phyloP scores from a whole-genome alignment of 2,888 invertebrate genomes.

The Autographa pulchrina region DNA sequence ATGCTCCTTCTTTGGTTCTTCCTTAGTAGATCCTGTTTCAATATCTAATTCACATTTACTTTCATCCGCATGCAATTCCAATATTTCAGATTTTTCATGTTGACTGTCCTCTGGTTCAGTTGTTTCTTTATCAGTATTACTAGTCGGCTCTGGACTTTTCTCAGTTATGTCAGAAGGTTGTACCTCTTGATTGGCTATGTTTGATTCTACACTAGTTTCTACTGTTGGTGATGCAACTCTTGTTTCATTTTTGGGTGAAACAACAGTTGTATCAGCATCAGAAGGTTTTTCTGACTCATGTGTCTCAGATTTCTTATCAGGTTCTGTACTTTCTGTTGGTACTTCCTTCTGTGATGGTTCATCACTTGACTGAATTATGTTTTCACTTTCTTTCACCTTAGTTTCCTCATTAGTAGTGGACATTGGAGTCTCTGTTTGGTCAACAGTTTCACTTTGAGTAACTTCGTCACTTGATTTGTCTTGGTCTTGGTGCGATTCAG shows the following conservation, averaged over 20 bases:
- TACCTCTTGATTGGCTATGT: conserved; percentile 39
- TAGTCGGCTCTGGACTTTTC: conserved; percentile 58
- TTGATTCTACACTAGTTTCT: conserved; percentile 37
- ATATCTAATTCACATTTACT: conserved; percentile 76
- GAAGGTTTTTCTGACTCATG: conserved; percentile 57
- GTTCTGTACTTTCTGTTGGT: neutral
- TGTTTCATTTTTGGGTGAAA: conserved; percentile 74
- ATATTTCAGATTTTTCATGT: conserved; percentile 79
- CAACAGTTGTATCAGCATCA: conserved; percentile 76
- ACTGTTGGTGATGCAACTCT: conserved; percentile 66
- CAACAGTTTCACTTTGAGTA: conserved; percentile 65
- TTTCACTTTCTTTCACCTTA: conserved; percentile 59
- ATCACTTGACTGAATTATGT: conserved; percentile 50
- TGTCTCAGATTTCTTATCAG: conserved; percentile 41
- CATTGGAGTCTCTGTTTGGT: conserved; percentile 61
- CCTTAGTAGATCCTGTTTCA: conserved; percentile 68
- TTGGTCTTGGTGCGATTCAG: conserved; percentile 51
- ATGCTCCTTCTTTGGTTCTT: conserved; percentile 55
- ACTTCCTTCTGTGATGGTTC: conserved; percentile 25
- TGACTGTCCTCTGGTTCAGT: conserved; percentile 67
- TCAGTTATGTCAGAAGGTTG: conserved; percentile 48
- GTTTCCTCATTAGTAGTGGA: conserved; percentile 78
- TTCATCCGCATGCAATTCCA: conserved; percentile 81
- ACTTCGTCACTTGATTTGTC: conserved; percentile 65
- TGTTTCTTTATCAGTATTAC: conserved; percentile 38